Conservation (phyloP, 2,113 vertebrate genomes). For the Phrynosoma blainvillii region DNA sequence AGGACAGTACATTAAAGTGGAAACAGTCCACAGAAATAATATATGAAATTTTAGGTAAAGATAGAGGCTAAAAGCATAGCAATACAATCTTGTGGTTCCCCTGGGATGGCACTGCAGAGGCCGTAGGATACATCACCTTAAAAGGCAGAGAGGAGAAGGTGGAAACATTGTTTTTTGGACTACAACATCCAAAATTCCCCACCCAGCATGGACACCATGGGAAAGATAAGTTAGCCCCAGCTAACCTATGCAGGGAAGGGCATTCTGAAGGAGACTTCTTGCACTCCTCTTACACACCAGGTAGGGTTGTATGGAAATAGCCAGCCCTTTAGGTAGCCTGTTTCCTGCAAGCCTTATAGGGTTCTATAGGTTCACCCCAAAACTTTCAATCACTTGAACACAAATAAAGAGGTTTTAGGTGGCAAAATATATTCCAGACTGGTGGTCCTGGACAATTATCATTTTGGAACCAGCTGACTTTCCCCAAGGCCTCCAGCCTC, state of each 20-base stretch:
- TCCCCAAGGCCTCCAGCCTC: neutral
- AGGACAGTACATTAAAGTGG: conserved; percentile 1
- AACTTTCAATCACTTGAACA: neutral
- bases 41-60: conserved; percentile 43
- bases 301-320: neutral
- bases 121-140: no score
- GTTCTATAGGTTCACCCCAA: neutral
- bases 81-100: no score
- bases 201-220: neutral
- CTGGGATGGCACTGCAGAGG: no score
- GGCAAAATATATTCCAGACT: neutral
- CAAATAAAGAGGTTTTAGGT: neutral
- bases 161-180: neutral
- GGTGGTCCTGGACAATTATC: neutral
- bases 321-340: neutral
- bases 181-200: no score
- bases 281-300: neutral
- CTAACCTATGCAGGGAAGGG: neutral
- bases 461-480: conserved; percentile 1
- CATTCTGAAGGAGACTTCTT: neutral
- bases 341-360: neutral
- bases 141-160: neutral
- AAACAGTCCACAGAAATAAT: neutral
- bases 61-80: neutral
- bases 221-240: neutral